phyloP scores from a whole-genome alignment of 2,888 invertebrate genomes.

The Cactoblastis cactorum region DNA sequence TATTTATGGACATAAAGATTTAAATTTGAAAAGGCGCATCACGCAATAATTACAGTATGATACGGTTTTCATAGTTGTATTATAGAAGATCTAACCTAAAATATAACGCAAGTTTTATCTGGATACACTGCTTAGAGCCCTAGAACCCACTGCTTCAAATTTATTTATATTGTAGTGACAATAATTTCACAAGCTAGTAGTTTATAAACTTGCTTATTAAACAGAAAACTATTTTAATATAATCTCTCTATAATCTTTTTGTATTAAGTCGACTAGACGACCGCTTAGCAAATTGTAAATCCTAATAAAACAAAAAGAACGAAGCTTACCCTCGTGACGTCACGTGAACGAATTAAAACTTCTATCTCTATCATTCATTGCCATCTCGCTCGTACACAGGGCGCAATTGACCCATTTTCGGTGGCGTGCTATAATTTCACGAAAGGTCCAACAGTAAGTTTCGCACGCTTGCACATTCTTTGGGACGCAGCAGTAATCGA shows the following conservation, averaged over 20 bases:
- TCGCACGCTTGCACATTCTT: slow-evolving; percentile 58
- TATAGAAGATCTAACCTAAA: no score
- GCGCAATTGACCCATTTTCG: slow-evolving; percentile 78
- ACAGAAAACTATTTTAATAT: no score
- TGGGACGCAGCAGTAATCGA: slow-evolving; percentile 38
- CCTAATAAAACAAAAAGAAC: slow-evolving; percentile 64
- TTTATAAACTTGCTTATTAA: no score
- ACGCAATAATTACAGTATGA: no score
- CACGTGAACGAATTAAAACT: slow-evolving; percentile 71
- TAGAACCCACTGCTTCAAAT: no score
- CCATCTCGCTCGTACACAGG: slow-evolving; percentile 53
- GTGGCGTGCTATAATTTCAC: slow-evolving; percentile 70
- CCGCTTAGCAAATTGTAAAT: slow-evolving; percentile 34
- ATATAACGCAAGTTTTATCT: no score
- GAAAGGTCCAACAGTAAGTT: slow-evolving; percentile 59
- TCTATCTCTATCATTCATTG: slow-evolving; percentile 50
- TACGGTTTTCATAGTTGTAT: no score
- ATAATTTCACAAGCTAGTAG: no score
- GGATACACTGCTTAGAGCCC: no score
- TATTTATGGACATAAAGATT: no score
- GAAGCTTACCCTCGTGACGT: slow-evolving; percentile 67
- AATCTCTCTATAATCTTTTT: neutral
- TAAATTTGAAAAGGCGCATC: no score
- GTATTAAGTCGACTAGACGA: neutral
- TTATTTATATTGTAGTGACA: no score